phyloP scores from a whole-genome alignment of 1,140 invertebrate species.

The Lanistes nyassanus region DNA sequence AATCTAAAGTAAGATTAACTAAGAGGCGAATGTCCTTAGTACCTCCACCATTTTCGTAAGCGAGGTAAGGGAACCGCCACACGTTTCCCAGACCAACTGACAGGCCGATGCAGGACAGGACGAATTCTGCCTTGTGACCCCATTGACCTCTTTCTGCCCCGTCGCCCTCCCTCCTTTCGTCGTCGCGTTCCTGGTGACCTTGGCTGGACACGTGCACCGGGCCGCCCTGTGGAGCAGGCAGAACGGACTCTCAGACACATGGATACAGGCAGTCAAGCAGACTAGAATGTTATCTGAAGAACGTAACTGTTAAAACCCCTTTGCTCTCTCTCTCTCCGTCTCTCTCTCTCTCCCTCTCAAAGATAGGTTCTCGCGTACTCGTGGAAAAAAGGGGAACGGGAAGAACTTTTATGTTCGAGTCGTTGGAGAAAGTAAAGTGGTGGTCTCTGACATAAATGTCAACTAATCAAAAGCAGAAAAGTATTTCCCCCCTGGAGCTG shows the following conservation, averaged over 20 bases:
- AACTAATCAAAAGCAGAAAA: too few relatives aligned
- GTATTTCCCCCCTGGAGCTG: too few relatives aligned
- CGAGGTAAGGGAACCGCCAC: conserved; percentile 69
- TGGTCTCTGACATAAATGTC: too few relatives aligned
- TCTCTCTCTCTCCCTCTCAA: too few relatives aligned
- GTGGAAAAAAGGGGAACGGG: too few relatives aligned
- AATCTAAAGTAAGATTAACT: not conserved
- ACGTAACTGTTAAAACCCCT: not conserved
- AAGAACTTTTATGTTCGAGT: too few relatives aligned
- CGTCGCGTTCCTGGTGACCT: not conserved
- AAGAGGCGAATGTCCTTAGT: not conserved
- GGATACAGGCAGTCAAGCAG: not conserved
- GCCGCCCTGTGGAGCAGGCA: conserved; percentile 14
- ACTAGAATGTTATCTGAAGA: not conserved
- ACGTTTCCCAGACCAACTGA: conserved; percentile 67
- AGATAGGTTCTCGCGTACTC: too few relatives aligned
- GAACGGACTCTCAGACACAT: not conserved
- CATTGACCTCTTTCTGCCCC: conserved; percentile 55
- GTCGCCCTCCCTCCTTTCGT: not conserved
- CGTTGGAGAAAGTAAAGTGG: too few relatives aligned
- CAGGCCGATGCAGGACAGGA: conserved; percentile 64
- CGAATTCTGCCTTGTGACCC: conserved; percentile 62
- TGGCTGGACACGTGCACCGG: not conserved
- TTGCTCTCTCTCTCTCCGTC: conserved; percentile 12
- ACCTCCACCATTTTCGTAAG: conserved; percentile 67